Conservation (phyloP, 2,797 vertebrate species). For the Brotogeris chrysoptera region DNA sequence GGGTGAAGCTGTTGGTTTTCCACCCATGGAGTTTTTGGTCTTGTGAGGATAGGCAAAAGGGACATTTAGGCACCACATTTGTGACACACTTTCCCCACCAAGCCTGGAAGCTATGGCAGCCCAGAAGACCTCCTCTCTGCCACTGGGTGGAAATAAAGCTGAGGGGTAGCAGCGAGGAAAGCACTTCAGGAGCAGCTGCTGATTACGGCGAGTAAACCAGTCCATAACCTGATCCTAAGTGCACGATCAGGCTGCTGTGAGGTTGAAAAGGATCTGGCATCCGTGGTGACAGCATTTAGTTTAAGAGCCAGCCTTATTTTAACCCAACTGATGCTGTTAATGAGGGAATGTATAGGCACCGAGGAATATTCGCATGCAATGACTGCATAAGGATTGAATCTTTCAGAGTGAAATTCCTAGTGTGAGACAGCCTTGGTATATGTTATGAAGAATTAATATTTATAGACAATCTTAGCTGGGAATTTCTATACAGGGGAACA, state of each 20-base stretch:
- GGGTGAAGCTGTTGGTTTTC: not conserved
- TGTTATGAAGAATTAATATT: constrained; percentile 50
- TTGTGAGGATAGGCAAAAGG: not conserved
- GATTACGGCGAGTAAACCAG: accelerated
- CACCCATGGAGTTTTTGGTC: not conserved
- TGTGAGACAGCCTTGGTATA: constrained; percentile 17
- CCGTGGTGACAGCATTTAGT: not conserved
- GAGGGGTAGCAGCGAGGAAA: accelerated
- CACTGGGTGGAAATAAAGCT: accelerated
- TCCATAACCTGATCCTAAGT: not conserved
- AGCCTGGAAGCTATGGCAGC: not conserved
- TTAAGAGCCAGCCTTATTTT: not conserved
- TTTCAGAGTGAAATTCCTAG: not conserved
- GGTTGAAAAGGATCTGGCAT: not conserved
- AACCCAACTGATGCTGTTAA: not conserved
- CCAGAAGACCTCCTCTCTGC: not conserved
- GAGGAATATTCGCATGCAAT: not conserved
- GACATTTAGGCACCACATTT: accelerated
- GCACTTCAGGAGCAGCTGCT: not conserved
- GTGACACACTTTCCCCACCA: not conserved
- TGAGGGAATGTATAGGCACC: not conserved
- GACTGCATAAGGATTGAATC: not conserved
- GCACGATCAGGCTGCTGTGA: not conserved
- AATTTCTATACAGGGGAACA: not conserved
- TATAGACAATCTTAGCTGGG: constrained; percentile 11